Base-by-base conservation (phyloP, 2,797 vertebrate genomes). In the Typhlichthys subterraneus region DNA sequence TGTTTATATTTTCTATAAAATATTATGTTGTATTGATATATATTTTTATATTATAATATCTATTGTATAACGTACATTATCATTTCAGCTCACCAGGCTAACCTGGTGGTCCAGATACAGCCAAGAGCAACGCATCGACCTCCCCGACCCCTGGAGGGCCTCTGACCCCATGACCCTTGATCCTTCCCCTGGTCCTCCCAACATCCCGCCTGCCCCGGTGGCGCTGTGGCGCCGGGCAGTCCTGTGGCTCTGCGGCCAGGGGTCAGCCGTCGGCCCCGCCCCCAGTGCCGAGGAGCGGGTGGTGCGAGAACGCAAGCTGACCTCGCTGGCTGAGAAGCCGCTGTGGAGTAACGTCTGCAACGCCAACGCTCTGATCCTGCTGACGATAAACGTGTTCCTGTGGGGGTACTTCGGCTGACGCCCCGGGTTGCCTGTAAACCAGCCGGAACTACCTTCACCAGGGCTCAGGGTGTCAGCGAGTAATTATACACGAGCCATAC, bases 381-480 rank as follows among this genome's bases (percentile, higher is more conserved):
- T 99, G 53, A 65, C 87, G 8, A 15, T 93, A 42, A 98, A 95
- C 3, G 70, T 98, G 46, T 98, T 98, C 76, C 88, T 97, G 3
- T 98, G 96, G 96, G 95, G 95, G 0, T 99, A 95, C 70, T 96
- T 96, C 0, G 91, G 91, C 53, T 96, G 67, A 80, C 57, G 2
- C 33, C 33, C 19, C 5, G 33, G 33, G 33, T 1, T 7, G 33
- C 33, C 2, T 23, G 19, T 1, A 0, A 23, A 23, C 19, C 19
- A 23, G 19, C 19, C 19, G 19, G 19, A 23, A 3, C 33, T 5
- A 33, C 33, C 33, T 33, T 33, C 33, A 33, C 33, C 33, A 7
- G 33, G 33, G 7, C 33, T 19, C 19, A 19, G 19, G 19, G 19
- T 19, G 19, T 19, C 19, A 23, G 19, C 19, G 19, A 23, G 19